Base-by-base conservation (phyloP, 2,888 invertebrate genomes). In the Hylaea fasciaria region DNA sequence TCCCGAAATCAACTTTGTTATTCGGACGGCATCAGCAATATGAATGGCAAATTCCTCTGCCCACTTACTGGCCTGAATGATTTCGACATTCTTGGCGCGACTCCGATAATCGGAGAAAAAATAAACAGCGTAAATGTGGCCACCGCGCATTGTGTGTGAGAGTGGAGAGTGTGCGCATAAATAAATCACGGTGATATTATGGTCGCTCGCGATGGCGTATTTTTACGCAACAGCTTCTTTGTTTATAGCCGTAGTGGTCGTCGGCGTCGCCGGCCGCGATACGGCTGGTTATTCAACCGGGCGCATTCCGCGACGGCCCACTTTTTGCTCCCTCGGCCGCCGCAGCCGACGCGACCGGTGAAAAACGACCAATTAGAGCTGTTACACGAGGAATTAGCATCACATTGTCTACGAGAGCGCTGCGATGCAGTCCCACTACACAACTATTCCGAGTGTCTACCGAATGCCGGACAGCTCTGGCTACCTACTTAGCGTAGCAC, bases 41-140 rank as follows among this genome's bases (percentile, higher is more conserved):
- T 92, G 91, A 92, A 92, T 92, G 92, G 91, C 85, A 77, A 86
- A 91, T 91, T 85, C 90, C 87, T 85, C 89, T 82, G 78, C 89
- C 91, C 89, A 91, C 91, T 89, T 87, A 86, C 89, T 86, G 89
- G 84, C 85, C 92, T 92, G 91, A 92, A 92, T 92, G 92, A 89
- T 91, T 90, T 91, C 91, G 81, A 91, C 89, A 91, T 91, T 91
- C 91, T 91, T 92, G 92, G 91, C 92, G 85, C 84, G 75, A 84
- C 80, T 88, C 86, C 89, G 90, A 89, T 91, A 84, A 89, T 88
- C 86, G 73, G 81, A 79, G 83, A 83, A 89, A 89, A 90, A 90
- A 89, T 84, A 86, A 89, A 88, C 81, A 82, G 83, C 84, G 90
- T 90, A 89, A 89, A 90, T 89, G 89, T 86, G 80, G 81, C 70